phyloP scores from a whole-genome alignment of 2,888 invertebrate genomes.

The Archips xylosteana region DNA sequence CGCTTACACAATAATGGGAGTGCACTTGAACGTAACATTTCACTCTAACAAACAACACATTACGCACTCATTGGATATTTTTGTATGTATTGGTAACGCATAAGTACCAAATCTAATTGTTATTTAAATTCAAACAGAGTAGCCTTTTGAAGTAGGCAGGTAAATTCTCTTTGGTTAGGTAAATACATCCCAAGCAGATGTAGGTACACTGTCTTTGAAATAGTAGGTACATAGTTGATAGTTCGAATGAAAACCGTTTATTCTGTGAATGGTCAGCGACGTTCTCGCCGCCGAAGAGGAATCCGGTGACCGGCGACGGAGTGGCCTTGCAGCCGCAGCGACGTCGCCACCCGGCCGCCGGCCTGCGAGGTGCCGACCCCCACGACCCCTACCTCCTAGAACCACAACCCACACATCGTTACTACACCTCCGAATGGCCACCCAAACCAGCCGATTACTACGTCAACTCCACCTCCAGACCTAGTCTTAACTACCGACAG shows the following conservation, averaged over 20 bases:
- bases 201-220: conserved; percentile 31
- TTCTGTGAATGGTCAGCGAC: conserved; percentile 82
- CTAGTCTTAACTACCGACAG: conserved; percentile 58
- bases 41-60: conserved; percentile 16
- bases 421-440: conserved; percentile 73
- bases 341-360: conserved; percentile 78
- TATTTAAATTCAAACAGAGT: neutral
- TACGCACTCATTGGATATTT: neutral
- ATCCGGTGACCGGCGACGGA: conserved; percentile 88
- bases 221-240: conserved; percentile 48
- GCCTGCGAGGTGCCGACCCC: conserved; percentile 81
- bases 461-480: conserved; percentile 72
- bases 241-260: conserved; percentile 77
- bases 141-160: neutral
- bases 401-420: conserved; percentile 77
- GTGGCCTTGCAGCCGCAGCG: conserved; percentile 82
- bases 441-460: conserved; percentile 77
- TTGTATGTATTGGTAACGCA: neutral
- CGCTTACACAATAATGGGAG: conserved; percentile 18
- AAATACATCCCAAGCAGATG: conserved; percentile 32
- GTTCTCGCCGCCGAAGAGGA: conserved; percentile 85
- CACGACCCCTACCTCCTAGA: conserved; percentile 60
- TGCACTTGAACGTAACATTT: conserved; percentile 21
- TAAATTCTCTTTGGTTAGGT: neutral
- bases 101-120: neutral